Conservation (phyloP, 2,113 vertebrate genomes). For the chimpanzee (Pan troglodytes) region DNA sequence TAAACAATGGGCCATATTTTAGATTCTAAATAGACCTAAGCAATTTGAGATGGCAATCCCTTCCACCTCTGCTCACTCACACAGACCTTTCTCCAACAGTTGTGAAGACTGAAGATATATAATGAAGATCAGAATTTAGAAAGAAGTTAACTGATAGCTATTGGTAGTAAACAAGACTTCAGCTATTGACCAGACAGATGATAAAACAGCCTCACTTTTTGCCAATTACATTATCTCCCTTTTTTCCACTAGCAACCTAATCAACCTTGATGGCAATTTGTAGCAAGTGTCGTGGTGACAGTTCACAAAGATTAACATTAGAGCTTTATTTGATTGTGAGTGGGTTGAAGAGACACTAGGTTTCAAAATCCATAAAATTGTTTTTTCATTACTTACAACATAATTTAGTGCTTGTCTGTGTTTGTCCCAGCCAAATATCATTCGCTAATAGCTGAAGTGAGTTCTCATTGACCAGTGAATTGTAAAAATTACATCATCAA, state of each 20-base stretch:
- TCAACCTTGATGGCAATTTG: not conserved
- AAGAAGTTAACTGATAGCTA: not conserved
- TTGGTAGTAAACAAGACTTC: not conserved
- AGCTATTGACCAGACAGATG: not conserved
- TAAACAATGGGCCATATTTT: not conserved
- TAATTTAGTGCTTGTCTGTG: not conserved
- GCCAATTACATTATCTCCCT: not conserved
- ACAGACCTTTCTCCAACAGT: not conserved
- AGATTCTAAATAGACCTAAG: not conserved
- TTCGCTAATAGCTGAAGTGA: not conserved
- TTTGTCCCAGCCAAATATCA: slow-evolving; percentile 2
- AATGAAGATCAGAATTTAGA: not conserved
- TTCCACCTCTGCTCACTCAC: not conserved
- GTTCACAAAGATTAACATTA: slow-evolving; percentile 46
- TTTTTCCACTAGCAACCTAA: not conserved
- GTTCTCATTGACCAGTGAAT: slow-evolving; percentile 12
- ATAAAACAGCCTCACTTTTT: not conserved
- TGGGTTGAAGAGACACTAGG: slow-evolving; percentile 1
- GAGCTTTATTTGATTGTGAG: not conserved
- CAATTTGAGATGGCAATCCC: not conserved
- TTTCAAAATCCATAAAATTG: slow-evolving; percentile 52
- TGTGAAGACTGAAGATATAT: not conserved
- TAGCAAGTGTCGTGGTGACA: not conserved
- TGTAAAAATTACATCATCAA: slow-evolving; percentile 43
- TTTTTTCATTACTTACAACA: slow-evolving; percentile 56